Percentiles rank a stretch among this genome's conserved stretches.
Conservation (phyloP, 2,797 vertebrate species). For the Lerista edwardsae region DNA sequence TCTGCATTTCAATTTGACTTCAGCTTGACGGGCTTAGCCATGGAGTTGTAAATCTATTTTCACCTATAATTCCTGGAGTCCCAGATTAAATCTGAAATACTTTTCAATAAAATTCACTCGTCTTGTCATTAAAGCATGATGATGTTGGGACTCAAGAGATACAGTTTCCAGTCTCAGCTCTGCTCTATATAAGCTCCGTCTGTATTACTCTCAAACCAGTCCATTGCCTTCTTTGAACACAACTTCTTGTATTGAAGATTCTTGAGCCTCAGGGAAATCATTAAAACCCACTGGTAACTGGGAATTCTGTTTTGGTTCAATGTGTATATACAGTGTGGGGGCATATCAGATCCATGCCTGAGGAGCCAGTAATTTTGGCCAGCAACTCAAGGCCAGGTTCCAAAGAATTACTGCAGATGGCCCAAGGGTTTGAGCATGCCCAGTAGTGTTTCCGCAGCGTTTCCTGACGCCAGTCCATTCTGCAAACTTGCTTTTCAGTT, state of each 20-base stretch:
- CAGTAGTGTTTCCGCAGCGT: background rate
- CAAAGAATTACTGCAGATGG: background rate
- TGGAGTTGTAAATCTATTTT: background rate
- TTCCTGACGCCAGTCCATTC: background rate
- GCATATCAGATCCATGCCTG: too few species aligned
- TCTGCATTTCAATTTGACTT: background rate
- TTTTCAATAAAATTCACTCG: background rate
- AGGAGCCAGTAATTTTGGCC: background rate
- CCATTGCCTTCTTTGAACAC: background rate
- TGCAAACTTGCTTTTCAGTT: background rate
- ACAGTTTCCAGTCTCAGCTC: background rate
- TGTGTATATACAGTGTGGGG: background rate
- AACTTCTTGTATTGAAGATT: slow-evolving; percentile 14
- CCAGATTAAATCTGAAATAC: background rate
- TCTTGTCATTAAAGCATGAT: background rate
- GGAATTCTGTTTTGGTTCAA: background rate
- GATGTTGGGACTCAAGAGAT: fast-evolving
- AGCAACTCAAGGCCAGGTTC: background rate
- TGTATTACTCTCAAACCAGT: background rate
- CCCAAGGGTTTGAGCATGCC: background rate
- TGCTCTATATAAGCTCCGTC: background rate
- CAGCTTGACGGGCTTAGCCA: background rate
- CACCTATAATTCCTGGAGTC: background rate
- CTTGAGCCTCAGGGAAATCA: background rate
- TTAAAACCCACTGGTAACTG: background rate